These are phyloP conservation scores for Emydoidea blandingii DNA, from an alignment of 2,797 vertebrate species.

Conservation along the genomic window DNA sequence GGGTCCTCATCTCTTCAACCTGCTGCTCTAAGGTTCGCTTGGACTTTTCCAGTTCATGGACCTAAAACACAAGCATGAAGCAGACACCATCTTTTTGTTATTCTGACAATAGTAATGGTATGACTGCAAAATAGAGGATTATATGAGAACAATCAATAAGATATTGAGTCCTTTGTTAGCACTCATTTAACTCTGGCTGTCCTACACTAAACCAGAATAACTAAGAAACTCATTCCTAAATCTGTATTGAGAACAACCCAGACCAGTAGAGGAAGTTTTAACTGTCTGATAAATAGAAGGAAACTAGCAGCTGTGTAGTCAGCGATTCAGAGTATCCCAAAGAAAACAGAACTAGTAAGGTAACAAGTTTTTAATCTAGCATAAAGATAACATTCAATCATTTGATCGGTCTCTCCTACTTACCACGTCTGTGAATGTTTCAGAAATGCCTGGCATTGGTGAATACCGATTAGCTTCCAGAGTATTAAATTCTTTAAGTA, in stretches of 20 bases:
- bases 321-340: not conserved
- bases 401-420: not conserved
- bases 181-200: not conserved
- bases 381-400: not conserved
- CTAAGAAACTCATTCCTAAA: not conserved
- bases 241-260: not conserved
- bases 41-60: constrained; percentile 89
- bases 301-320: not conserved
- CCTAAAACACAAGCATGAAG: constrained; percentile 66
- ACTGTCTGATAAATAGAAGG: not conserved
- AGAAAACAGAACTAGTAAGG: rapidly evolving
- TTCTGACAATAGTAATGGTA: not conserved
- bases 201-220: not conserved
- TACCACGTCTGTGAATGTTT: not conserved
- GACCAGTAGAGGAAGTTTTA: not conserved
- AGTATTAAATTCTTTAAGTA: not conserved
- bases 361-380: not conserved
- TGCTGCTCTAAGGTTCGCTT: constrained; percentile 89
- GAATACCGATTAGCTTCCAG: not conserved
- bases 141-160: rapidly evolving
- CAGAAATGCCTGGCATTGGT: not conserved
- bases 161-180: not conserved
- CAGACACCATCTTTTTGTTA: not conserved
- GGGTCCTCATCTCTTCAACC: constrained; percentile 89
- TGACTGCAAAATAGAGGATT: not conserved